Base-by-base conservation (phyloP, 2,888 invertebrate species). In the Leptogaster cylindrica region DNA sequence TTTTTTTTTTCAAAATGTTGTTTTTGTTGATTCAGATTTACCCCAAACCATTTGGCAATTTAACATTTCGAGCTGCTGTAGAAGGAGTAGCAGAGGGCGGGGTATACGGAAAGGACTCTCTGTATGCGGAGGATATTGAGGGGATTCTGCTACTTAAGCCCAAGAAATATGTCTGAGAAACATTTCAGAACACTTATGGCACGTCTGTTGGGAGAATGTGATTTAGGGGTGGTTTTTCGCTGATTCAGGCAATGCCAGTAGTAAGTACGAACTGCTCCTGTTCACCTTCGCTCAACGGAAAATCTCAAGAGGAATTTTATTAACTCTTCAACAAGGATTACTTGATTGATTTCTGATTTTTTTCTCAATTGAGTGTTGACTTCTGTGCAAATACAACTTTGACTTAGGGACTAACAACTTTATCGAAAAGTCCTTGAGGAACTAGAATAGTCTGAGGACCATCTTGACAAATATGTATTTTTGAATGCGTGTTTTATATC, bases 1-100 rank as follows among this genome's bases (percentile, higher is more conserved):
- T 48, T 48, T 61, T 28, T 27, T 41, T 55, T 16, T 41, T 36
- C n/a, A 1, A 8, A 14, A 14, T 39, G 7, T n/a, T 44, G 27
- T 61, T 61, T 61, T 61, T 61, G 61, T 61, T 61, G 61, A 61
- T 41, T 61, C 61, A 61, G 61, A 27, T 27, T 27, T 18, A 44
- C 61, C 28, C 61, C 44, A 14, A n/a, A 27, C 27, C 48, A 25
- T 48, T 48, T 27, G 18, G 44, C 44, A 61, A 44, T 61, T 61
- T 61, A 44, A 61, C 44, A 61, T 61, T 41, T 41, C 20, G 41
- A 44, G 16, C 5, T n/a, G 61, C 18, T 44, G 16, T 1, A 27
- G 28, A 61, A 44, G 28, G 28, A 44, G 28, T 10, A 58, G 27
- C 31, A 3, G 31, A 51, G 51, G 6, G 51, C 31, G 31, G 31